These are phyloP conservation scores for Chymomyza fuscimana DNA, from an alignment of 2,888 invertebrate species.

Conservation along the genomic window DNA sequence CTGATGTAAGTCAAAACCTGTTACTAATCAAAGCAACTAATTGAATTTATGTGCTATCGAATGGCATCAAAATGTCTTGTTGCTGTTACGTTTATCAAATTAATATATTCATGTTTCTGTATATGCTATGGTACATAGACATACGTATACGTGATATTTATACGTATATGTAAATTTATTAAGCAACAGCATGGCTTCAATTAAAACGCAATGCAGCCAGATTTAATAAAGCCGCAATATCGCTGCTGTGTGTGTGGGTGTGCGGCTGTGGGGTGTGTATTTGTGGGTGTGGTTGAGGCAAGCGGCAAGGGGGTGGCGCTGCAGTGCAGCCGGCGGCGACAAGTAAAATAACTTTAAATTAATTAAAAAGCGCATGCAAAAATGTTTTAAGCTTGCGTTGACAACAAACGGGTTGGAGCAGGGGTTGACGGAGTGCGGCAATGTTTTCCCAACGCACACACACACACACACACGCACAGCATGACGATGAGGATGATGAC, in stretches of 20 bases:
- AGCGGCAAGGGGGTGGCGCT: no score
- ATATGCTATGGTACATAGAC: no score
- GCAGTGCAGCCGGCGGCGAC: constrained; percentile 42
- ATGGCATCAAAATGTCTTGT: not conserved
- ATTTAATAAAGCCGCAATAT: constrained; percentile 59
- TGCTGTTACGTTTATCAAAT: not conserved
- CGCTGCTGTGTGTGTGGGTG: not conserved
- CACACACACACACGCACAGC: constrained; percentile 10
- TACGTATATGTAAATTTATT: constrained; percentile 49
- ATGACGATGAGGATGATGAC: not conserved
- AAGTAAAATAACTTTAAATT: constrained; percentile 73
- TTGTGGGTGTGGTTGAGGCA: not conserved
- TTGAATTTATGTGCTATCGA: constrained; percentile 1
- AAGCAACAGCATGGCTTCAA: constrained; percentile 44
- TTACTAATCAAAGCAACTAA: not conserved
- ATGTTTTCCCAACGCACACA: constrained; percentile 2
- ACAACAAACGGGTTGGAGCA: constrained; percentile 43
- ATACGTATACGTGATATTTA: no score
- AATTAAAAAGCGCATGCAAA: constrained; percentile 70
- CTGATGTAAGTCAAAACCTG: not conserved
- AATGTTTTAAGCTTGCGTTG: constrained; percentile 58
- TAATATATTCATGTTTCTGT: not conserved
- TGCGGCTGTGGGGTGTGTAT: not conserved
- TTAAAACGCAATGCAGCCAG: constrained; percentile 62
- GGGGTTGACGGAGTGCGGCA: not conserved